Evolutionary conservation across 2,888 invertebrate genomes (phyloP), one percentile per base, ranked within the genome.

Genomic region (Sturmia bella): DNA sequence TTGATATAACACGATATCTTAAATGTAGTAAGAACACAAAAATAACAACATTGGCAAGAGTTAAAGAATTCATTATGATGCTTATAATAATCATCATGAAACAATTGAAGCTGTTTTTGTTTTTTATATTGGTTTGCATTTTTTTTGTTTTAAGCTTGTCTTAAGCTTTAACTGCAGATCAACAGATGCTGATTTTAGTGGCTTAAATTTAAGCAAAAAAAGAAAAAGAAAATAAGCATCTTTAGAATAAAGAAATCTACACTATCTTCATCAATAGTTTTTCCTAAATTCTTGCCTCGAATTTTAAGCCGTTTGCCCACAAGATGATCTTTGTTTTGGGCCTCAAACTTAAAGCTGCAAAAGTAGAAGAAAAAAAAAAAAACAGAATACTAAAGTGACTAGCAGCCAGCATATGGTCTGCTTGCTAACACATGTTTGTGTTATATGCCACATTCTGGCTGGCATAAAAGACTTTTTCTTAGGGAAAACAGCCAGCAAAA

Each of bases 1-100:
- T 90, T 90, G 90, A 90, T 89, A 90, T 89, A 88, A 87, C 87
- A 87, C 87, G 88, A 89, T 89, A 89, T 87, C 78, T 76, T 74
- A 57, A 70, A 73, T 72, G 72, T 72, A 79, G 39, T 56, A 64
- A 17, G 39, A 52, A 66, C 41, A 57, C n/a, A 32, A 48, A 64
- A 12, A 61, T 0, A 17, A 52, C 12, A 77, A 70, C 54, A 57
- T 32, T 32, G 5, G 24, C 50, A 21, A 56, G 43, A 45, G n/a
- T 66, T 72, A 61, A 72, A 73, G 66, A 66, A 72, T 73, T 79
- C 72, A 79, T 73, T 79, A 79, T 78, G 64, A 78, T 43, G 57
- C 32, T 66, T 66, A 50, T 59, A 66, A 78, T 78, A 66, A 78
- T 78, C 77, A 78, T 78, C 72, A 59, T 78, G 78, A 72, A 78